A percentile compares a stretch with the other conserved stretches of the same genome.
These are phyloP conservation scores for Stomorhina lunata DNA, from an alignment of 2,888 invertebrate species.

Conservation along the genomic window DNA sequence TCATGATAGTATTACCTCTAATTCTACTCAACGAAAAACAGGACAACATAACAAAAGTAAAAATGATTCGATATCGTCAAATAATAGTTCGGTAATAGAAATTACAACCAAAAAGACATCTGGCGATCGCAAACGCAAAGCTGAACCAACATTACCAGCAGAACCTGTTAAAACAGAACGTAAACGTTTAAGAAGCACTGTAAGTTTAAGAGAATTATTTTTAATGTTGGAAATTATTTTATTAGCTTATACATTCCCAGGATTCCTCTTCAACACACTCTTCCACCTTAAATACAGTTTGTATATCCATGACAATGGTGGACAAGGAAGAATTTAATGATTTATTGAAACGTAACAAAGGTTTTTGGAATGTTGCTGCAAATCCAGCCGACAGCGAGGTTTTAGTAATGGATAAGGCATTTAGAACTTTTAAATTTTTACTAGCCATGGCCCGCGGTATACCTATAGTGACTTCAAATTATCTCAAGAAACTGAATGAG, in stretches of 20 bases:
- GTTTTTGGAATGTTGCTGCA: constrained; percentile 81
- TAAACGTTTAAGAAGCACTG: constrained; percentile 50
- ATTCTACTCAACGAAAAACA: constrained; percentile 6
- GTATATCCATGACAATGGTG: constrained; percentile 67
- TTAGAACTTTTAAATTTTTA: constrained; percentile 83
- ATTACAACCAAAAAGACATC: neutral
- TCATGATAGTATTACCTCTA: constrained; percentile 26
- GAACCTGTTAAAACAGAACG: constrained; percentile 1
- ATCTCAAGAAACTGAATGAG: constrained; percentile 67
- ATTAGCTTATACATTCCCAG: neutral
- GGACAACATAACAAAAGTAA: neutral
- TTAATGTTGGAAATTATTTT: neutral
- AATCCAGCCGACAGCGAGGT: constrained; percentile 80
- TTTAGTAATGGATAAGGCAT: constrained; percentile 81
- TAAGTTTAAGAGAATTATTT: constrained; percentile 25
- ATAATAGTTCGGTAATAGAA: neutral
- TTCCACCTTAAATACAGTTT: neutral
- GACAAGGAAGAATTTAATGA: constrained; percentile 59
- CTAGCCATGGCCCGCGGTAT: constrained; percentile 83
- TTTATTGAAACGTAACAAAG: constrained; percentile 55
- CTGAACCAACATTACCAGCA: neutral
- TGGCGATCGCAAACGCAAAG: constrained; percentile 47
- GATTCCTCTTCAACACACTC: neutral
- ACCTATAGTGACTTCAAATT: constrained; percentile 81
- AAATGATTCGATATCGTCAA: neutral